Percentiles rank a stretch among this genome's conserved stretches.
Conservation (phyloP, 2,888 invertebrate species). For the Archips crataeganus region DNA sequence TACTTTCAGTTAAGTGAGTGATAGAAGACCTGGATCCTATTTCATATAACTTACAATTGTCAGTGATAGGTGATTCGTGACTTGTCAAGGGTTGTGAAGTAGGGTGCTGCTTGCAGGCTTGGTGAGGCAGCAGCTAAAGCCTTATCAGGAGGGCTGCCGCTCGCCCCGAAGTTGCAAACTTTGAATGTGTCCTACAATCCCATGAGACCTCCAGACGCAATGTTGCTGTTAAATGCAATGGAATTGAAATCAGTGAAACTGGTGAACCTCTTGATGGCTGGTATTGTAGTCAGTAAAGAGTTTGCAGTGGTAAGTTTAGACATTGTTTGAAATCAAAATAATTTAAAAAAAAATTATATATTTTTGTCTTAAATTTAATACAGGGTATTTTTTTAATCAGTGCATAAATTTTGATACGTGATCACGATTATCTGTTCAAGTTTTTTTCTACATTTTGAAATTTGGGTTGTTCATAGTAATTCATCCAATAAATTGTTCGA, state of each 20-base stretch:
- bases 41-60: too few species aligned
- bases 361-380: too few species aligned
- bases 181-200: constrained; percentile 6
- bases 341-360: background rate
- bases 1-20: too few species aligned
- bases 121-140: background rate
- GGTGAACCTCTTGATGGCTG: constrained; percentile 3
- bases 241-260: background rate
- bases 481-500: too few species aligned
- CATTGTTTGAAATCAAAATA: background rate
- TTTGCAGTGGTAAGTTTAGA: background rate
- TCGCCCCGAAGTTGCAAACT: background rate
- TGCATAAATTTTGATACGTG: too few species aligned
- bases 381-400: too few species aligned
- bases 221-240: background rate
- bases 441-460: too few species aligned
- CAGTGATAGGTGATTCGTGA: too few species aligned
- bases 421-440: too few species aligned
- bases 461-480: too few species aligned
- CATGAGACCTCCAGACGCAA: background rate
- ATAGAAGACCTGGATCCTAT: too few species aligned
- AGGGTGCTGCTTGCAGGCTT: background rate
- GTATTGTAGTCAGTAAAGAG: background rate
- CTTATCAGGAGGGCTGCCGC: background rate
- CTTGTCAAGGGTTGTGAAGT: background rate